Base-by-base conservation (phyloP, 2,797 vertebrate genomes). In the Esox lucius region DNA sequence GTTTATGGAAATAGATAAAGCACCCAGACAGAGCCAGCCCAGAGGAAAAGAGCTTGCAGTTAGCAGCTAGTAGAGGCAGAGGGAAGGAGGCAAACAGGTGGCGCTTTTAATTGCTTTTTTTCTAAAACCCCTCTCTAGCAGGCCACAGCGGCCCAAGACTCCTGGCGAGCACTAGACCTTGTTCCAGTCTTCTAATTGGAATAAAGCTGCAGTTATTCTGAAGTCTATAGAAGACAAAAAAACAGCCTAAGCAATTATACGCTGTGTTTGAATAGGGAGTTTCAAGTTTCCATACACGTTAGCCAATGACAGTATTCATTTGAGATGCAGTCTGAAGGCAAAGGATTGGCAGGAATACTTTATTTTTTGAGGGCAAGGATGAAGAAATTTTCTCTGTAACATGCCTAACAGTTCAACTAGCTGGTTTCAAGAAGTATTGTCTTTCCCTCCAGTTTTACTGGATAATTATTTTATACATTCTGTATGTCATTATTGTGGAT, bases 21-120 rank as follows among this genome's bases (percentile, higher is more conserved):
- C 42, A 13, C 12, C 42, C 42, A 46, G 11, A 24, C 22, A 12
- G 24, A 61, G 56, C 56, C 56, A 61, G 56, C 28, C 28, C 62
- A 65, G 62, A 65, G 31, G 62, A 65, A 26, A 65, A 3, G 28
- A 24, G 56, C 56, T 31, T 19, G 16, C 17, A 64, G 28, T 64
- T 31, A 64, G 62, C 26, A 16, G 62, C 28, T 26, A 33, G 26
- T 33, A 16, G 28, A 39, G 33, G 19, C 28, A 35, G 28, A 33
- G 19, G 65, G 65, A 35, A 31, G 26, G 48, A 46, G 67, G 46
- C 65, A 16, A 70, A 28, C 68, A 70, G 68, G 68, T 70, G 68
- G 26, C 51, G 15, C 7, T 17, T 51, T 26, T 77, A 80, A 80
- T 85, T 85, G 83, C 75, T 85, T 69, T 69, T 69, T 49, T 16